phyloP scores from a whole-genome alignment of 2,113 vertebrate genomes.

The Phoxinus phoxinus region DNA sequence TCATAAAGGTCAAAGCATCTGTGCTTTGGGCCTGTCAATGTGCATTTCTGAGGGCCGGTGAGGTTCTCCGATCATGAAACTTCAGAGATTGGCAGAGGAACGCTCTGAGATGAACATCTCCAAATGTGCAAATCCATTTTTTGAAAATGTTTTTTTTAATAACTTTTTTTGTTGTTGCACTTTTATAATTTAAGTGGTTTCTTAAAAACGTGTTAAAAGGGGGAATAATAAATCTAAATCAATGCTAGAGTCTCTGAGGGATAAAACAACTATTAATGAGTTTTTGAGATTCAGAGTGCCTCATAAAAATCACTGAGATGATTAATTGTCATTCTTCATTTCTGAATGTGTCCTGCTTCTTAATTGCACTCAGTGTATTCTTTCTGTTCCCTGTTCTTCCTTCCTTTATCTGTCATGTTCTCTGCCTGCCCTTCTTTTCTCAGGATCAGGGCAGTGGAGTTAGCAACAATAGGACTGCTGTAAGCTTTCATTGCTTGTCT shows the following conservation, averaged over 20 bases:
- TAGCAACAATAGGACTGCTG: slow-evolving; percentile 2
- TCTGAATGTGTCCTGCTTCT: background rate
- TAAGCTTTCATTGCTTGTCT: slow-evolving; percentile 10
- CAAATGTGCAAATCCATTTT: background rate
- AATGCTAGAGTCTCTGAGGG: background rate
- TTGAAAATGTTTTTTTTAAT: background rate
- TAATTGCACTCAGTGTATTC: background rate
- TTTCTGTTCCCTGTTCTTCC: background rate
- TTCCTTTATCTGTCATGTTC: background rate
- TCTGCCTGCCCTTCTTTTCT: background rate
- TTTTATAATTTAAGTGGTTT: background rate
- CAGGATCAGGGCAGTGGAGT: background rate
- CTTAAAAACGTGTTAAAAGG: background rate
- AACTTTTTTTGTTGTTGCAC: background rate
- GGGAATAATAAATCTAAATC: background rate
- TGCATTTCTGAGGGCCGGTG: background rate
- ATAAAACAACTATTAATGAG: slow-evolving; percentile 1
- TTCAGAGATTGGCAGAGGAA: background rate
- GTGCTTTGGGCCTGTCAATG: background rate
- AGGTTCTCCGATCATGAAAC: background rate
- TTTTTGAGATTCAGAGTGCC: background rate
- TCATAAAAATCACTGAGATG: slow-evolving; percentile 7
- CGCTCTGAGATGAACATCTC: background rate
- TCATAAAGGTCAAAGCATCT: background rate
- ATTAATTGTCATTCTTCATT: slow-evolving; percentile 9